A percentile compares a stretch with the other conserved stretches of the same genome.
Conservation (phyloP, 1,140 invertebrate species). For the Hypsibius dujardini region DNA sequence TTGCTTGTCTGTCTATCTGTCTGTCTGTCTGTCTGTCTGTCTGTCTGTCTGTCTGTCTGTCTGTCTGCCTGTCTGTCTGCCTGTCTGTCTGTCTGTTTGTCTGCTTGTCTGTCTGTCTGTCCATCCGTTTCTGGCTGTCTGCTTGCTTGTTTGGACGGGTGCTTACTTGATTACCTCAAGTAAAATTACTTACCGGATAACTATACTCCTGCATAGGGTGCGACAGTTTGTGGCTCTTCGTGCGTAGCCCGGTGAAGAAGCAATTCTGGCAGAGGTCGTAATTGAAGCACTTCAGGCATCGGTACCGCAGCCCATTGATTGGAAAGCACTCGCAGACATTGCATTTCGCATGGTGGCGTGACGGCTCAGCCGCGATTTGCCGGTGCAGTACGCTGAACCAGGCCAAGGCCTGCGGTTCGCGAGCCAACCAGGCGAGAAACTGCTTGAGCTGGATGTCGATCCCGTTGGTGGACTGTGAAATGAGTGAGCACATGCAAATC, state of each 20-base stretch:
- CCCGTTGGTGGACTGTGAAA: conserved; percentile 25
- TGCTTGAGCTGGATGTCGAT: conserved; percentile 51
- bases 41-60: too few species aligned
- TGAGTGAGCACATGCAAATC: too few species aligned
- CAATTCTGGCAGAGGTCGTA: conserved; percentile 99
- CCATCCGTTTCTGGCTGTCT: too few species aligned
- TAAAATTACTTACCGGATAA: conserved; percentile 55
- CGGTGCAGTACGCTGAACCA: conserved; percentile 95
- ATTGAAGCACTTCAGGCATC: conserved; percentile 96
- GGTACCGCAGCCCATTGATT: conserved; percentile 87
- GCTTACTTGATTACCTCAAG: too few species aligned
- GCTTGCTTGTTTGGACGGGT: too few species aligned
- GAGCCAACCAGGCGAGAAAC: conserved; percentile 83
- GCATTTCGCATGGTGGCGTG: conserved; percentile 94
- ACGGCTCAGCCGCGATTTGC: conserved; percentile 73
- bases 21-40: too few species aligned
- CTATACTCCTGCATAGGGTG: conserved; percentile 99
- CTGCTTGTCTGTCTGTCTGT: too few species aligned
- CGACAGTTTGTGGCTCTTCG: conserved; percentile 90
- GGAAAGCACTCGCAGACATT: conserved; percentile 98
- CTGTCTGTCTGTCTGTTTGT: too few species aligned
- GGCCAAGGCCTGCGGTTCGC: conserved; percentile 89
- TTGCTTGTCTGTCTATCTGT: too few species aligned
- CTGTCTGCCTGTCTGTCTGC: too few species aligned
- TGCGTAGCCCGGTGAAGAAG: conserved; percentile 89